Evolutionary conservation across 1,140 invertebrate species (phyloP).

Genomic region (Mya arenaria): DNA sequence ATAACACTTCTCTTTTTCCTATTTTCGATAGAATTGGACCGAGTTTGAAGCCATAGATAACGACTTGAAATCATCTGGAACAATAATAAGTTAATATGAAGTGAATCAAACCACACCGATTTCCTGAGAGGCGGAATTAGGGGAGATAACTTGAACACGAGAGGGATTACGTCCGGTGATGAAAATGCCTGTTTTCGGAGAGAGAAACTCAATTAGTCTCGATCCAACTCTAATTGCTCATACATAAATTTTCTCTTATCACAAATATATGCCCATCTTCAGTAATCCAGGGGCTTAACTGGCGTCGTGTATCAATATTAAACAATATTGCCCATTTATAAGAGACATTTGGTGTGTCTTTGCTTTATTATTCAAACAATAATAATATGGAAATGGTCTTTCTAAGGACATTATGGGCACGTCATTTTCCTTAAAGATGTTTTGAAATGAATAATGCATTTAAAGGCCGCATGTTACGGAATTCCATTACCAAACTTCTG

Average conservation of each 20-base stretch:
- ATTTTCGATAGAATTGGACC: conserved; percentile 56
- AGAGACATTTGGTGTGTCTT: too few relatives aligned
- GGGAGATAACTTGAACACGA: conserved; percentile 26
- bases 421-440: too few relatives aligned
- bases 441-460: too few relatives aligned
- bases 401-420: too few relatives aligned
- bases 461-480: too few relatives aligned
- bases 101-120: conserved; percentile 54
- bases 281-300: conserved; percentile 18
- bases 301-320: conserved; percentile 40
- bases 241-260: conserved; percentile 61
- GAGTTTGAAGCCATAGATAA: conserved; percentile 54
- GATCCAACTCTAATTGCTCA: conserved; percentile 55
- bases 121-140: conserved; percentile 38
- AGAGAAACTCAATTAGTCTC: conserved; percentile 53
- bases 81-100: conserved; percentile 58
- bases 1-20: conserved; percentile 39
- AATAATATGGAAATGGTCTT: neutral
- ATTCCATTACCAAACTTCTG: too few relatives aligned
- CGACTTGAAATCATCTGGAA: conserved; percentile 33
- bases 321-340: conserved; percentile 22
- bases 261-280: conserved; percentile 52
- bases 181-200: conserved; percentile 41
- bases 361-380: conserved; percentile 36
- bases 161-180: conserved; percentile 17